Conservation (phyloP, 2,797 vertebrate genomes). For the Thunnus albacares region DNA sequence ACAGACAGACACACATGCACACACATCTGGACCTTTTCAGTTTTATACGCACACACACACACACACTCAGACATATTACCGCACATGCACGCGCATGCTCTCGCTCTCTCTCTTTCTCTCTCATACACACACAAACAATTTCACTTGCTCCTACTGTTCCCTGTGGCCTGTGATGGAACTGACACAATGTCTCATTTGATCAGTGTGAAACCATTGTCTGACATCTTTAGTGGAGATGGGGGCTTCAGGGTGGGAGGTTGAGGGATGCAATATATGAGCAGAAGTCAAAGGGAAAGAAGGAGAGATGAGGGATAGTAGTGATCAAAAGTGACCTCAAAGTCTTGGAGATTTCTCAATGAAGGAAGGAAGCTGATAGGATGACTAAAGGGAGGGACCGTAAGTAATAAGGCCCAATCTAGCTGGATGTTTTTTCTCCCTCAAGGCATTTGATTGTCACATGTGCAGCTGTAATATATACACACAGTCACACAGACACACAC, state of each 20-base stretch:
- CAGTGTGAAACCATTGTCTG: conserved; percentile 71
- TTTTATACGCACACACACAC: conserved; percentile 16
- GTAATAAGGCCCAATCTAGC: conserved; percentile 55
- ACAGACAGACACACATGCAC: conserved; percentile 44
- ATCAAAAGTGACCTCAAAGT: conserved; percentile 64
- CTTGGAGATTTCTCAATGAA: conserved; percentile 67
- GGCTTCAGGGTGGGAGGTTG: conserved; percentile 58
- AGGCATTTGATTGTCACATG: conserved; percentile 58
- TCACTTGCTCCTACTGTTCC: conserved; percentile 66
- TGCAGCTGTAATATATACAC: conserved; percentile 54
- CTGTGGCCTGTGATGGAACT: conserved; percentile 73
- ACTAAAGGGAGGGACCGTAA: conserved; percentile 40
- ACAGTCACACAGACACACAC: conserved; percentile 25
- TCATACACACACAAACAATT: conserved; percentile 49
- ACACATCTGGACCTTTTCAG: conserved; percentile 53
- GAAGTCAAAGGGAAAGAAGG: conserved; percentile 38
- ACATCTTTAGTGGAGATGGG: conserved; percentile 70
- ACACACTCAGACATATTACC: conserved; percentile 10
- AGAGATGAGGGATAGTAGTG: conserved; percentile 22
- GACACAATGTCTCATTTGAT: conserved; percentile 80
- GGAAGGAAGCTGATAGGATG: conserved; percentile 41
- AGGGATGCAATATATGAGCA: conserved; percentile 63
- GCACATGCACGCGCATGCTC: conserved; percentile 20
- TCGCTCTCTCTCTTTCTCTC: conserved; percentile 12
- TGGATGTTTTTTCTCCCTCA: conserved; percentile 26